Conservation (phyloP, 2,888 invertebrate species). For the Drosophila picticornis region DNA sequence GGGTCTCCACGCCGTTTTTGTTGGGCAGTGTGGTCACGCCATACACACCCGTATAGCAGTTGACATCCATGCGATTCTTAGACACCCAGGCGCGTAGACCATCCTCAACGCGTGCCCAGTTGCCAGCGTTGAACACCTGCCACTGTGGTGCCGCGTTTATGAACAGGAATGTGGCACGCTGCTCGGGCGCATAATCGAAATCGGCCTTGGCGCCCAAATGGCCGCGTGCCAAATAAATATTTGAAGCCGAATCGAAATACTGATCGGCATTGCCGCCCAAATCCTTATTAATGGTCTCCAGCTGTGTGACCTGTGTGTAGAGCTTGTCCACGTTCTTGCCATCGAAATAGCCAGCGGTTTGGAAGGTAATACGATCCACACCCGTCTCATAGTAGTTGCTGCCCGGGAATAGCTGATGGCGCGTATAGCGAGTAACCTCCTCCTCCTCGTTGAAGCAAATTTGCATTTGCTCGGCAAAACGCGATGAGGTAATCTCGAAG, state of each 20-base stretch:
- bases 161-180: conserved; percentile 87
- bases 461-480: conserved; percentile 84
- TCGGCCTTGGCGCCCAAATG: conserved; percentile 87
- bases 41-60: conserved; percentile 87
- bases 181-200: conserved; percentile 86
- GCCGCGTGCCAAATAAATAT: conserved; percentile 85
- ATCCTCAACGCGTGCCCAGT: conserved; percentile 87
- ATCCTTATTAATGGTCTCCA: conserved; percentile 81
- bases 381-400: conserved; percentile 85
- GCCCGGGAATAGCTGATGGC: conserved; percentile 83
- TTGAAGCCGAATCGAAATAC: conserved; percentile 69
- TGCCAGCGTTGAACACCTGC: conserved; percentile 87
- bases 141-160: conserved; percentile 87
- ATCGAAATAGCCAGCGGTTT: conserved; percentile 81
- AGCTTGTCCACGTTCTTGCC: conserved; percentile 83
- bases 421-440: conserved; percentile 84
- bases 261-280: conserved; percentile 76
- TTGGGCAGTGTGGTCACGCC: conserved; percentile 87
- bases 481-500: conserved; percentile 76
- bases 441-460: conserved; percentile 85
- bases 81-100: conserved; percentile 83
- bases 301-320: conserved; percentile 83
- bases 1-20: conserved; percentile 81
- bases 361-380: conserved; percentile 83
- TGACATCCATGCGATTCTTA: conserved; percentile 81